These are phyloP conservation scores for Spilarctia lutea DNA, from an alignment of 2,888 invertebrate species.

Conservation along the genomic window DNA sequence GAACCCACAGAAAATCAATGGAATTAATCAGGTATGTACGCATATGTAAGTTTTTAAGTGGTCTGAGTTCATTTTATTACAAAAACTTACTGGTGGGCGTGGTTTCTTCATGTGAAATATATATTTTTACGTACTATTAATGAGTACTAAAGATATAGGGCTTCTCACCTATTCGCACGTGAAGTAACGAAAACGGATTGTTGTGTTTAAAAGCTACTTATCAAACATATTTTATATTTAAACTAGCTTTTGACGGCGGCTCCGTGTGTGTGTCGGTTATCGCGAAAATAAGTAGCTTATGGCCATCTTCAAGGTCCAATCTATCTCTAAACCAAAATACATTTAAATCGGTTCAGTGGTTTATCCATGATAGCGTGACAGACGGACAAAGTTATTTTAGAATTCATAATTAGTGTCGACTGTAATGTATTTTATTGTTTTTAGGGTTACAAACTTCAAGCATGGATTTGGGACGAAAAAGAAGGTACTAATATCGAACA, in stretches of 20 bases:
- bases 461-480: slow-evolving; percentile 89
- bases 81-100: not conserved
- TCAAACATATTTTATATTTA: not conserved
- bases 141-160: not conserved
- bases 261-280: too few species aligned
- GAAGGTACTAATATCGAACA: slow-evolving; percentile 87
- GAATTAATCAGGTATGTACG: slow-evolving; percentile 94
- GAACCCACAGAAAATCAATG: slow-evolving; percentile 98
- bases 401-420: too few species aligned
- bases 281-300: too few species aligned
- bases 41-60: too few species aligned
- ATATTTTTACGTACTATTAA: not conserved
- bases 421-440: slow-evolving; percentile 18
- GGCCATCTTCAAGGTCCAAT: too few species aligned
- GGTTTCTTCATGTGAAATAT: not conserved
- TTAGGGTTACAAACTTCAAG: slow-evolving; percentile 95
- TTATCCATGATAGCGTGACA: too few species aligned
- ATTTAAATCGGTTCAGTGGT: too few species aligned
- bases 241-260: too few species aligned
- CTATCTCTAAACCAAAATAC: too few species aligned
- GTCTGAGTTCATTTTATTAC: not conserved
- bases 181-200: not conserved
- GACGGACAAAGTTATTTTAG: too few species aligned
- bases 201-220: not conserved
- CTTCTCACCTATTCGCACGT: not conserved